Evolutionary conservation across 2,888 invertebrate species (phyloP), one percentile per base, ranked within the genome.

Genomic region (Cataglyphis rosenhaueri): DNA sequence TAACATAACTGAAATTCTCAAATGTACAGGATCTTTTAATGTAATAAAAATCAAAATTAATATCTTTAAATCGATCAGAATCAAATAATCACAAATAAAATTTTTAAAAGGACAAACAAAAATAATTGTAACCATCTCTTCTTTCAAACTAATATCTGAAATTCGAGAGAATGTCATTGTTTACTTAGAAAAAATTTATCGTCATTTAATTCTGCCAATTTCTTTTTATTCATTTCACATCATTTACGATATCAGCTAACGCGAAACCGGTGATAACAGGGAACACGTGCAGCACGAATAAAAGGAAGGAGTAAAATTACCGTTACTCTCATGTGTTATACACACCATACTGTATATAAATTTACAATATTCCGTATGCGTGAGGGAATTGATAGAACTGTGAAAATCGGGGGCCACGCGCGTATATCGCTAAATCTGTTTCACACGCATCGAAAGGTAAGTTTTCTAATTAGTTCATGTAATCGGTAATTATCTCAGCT

Each of bases 321-420:
- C 48, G 65, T 73, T 73, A 38, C 74, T 57, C 66, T 57, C 66
- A 32, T 59, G 38, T 25, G n/a, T 52, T 44, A n/a, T 52, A 76
- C 41, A 25, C n/a, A 25, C n/a, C n/a, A 29, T 70, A 76, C 78
- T 44, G n/a, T 85, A 75, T 61, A 62, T 59, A 21, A 81, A 48
- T 88, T 84, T 88, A 71, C 82, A 85, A 82, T 75, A 81, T 74
- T 62, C 78, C 38, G n/a, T 61, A 73, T 12, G 48, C 32, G 48
- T 29, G 71, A 61, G n/a, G 41, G 62, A 55, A 76, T 55, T n/a
- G 59, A 70, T 55, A 38, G 57, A 44, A 57, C 21, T 52, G 32
- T 10, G 32, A 32, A 29, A 25, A 59, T 21, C n/a, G 25, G 66
- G 64, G 9, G 12, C 5, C 15, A 41, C 52, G 38, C 25, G 44